Evolutionary conservation across 2,888 invertebrate genomes (phyloP).

Genomic region (Caenorhabditis macrosperma): DNA sequence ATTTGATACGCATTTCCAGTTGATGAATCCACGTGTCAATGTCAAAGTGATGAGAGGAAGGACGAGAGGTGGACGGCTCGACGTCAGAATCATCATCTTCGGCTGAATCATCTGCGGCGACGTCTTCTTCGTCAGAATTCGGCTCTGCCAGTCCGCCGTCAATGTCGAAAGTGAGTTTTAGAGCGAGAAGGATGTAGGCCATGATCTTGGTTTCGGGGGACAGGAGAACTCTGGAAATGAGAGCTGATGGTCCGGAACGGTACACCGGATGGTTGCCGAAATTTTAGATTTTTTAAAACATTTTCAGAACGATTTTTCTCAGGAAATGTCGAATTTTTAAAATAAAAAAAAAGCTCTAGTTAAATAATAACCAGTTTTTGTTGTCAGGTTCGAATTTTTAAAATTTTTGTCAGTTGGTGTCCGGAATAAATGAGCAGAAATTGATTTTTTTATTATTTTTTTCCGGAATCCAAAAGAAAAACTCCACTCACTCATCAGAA

Average conservation of each 20-base stretch:
- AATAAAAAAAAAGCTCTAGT: no score
- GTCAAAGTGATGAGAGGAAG: constrained; percentile 22
- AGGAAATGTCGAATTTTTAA: no score
- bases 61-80: no score
- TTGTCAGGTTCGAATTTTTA: no score
- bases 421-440: no score
- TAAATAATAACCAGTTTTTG: no score
- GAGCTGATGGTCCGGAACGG: no score
- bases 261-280: no score
- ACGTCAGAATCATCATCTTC: no score
- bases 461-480: not conserved
- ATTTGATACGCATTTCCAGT: constrained; percentile 58
- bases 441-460: not conserved
- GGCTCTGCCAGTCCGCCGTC: constrained; percentile 24
- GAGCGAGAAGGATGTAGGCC: constrained; percentile 65
- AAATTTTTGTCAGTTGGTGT: no score
- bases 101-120: not conserved
- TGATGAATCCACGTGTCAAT: constrained; percentile 64
- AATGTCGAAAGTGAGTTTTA: constrained; percentile 70
- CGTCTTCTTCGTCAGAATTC: not conserved
- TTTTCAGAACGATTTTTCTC: no score
- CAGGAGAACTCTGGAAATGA: constrained; percentile 61
- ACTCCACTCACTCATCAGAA: not conserved
- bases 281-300: no score
- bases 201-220: constrained; percentile 67